phyloP scores from a whole-genome alignment of 2,113 vertebrate genomes.

The Glaucomys volans region DNA sequence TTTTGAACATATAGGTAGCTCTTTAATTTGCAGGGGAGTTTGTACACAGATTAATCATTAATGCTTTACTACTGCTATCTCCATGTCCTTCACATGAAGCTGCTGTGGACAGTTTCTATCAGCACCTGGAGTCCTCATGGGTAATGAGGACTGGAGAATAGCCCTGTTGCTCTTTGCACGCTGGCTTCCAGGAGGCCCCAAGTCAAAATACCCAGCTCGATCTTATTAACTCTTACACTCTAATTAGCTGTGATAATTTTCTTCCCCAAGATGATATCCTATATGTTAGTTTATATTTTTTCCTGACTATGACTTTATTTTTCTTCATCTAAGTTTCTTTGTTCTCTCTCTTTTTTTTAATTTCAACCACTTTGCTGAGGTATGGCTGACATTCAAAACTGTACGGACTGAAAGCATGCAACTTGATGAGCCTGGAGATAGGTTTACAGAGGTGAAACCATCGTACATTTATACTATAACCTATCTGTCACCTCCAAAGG shows the following conservation, averaged over 20 bases:
- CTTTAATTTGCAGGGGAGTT: neutral
- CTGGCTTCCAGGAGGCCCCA: neutral
- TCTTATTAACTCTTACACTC: neutral
- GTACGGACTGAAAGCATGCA: neutral
- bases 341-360: neutral
- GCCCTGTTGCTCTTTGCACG: neutral
- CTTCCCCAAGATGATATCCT: neutral
- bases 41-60: neutral
- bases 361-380: neutral
- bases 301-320: neutral
- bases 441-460: neutral
- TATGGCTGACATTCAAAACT: neutral
- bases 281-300: constrained; percentile 2
- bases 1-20: neutral
- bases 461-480: neutral
- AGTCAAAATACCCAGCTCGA: neutral
- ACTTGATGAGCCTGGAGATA: neutral
- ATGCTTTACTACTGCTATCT: neutral
- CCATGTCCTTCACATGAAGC: neutral
- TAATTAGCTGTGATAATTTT: neutral
- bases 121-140: neutral
- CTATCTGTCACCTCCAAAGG: neutral
- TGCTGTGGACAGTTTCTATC: neutral
- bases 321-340: neutral
- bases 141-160: neutral